Conservation (phyloP, 2,797 vertebrate genomes). For the Microctenopoma lineatum region DNA sequence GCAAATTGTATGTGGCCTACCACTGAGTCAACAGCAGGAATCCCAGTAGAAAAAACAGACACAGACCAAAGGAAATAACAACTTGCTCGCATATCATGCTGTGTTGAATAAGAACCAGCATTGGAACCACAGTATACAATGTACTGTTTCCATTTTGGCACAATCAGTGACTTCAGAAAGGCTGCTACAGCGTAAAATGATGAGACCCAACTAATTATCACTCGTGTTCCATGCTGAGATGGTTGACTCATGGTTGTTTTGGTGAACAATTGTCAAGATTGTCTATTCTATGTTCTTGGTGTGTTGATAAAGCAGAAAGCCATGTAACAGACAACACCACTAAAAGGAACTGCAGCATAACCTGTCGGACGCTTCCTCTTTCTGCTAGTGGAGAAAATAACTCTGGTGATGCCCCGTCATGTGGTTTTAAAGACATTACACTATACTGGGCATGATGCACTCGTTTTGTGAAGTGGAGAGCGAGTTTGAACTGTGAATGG, state of each 20-base stretch:
- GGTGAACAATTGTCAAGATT: conserved; percentile 69
- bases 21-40: conserved; percentile 44
- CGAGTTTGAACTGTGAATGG: conserved; percentile 49
- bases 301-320: conserved; percentile 54
- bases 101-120: conserved; percentile 54
- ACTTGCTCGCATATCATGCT: conserved; percentile 42
- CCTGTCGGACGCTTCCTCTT: conserved; percentile 49
- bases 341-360: conserved; percentile 44
- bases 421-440: conserved; percentile 46
- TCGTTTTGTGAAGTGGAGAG: conserved; percentile 49
- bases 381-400: conserved; percentile 60
- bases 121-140: conserved; percentile 51
- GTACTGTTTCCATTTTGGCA: conserved; percentile 48
- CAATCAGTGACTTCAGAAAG: conserved; percentile 63
- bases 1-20: conserved; percentile 34
- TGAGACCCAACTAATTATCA: conserved; percentile 74
- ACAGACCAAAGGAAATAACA: conserved; percentile 54
- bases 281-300: conserved; percentile 52
- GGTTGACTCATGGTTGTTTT: conserved; percentile 53
- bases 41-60: conserved; percentile 37
- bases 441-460: conserved; percentile 35
- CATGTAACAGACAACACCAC: conserved; percentile 38
- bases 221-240: conserved; percentile 58
- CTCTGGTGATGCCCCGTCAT: conserved; percentile 43
- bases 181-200: conserved; percentile 48